Evolutionary conservation across 2,888 invertebrate genomes (phyloP).

Genomic region (Prionchulus punctatus): DNA sequence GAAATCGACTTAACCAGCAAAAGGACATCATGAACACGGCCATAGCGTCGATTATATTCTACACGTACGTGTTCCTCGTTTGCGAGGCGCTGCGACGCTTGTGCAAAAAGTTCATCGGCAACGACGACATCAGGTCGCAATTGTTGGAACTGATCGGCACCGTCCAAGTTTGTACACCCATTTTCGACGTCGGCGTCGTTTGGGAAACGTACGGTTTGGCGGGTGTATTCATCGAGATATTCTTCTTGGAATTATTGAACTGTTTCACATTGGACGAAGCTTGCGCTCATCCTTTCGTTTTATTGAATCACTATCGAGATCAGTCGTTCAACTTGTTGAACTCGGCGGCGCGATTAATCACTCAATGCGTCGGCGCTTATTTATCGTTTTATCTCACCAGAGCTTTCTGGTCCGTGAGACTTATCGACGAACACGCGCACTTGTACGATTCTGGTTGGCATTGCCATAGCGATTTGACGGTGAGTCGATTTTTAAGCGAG

Average conservation of each 20-base stretch:
- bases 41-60: slow-evolving; percentile 26
- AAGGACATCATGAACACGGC: slow-evolving; percentile 27
- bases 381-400: neutral
- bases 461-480: slow-evolving; percentile 7
- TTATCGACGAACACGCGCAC: neutral
- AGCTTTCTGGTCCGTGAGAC: slow-evolving; percentile 2
- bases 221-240: slow-evolving; percentile 22
- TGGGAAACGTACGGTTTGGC: slow-evolving; percentile 25
- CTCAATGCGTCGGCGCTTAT: neutral
- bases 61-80: slow-evolving; percentile 18
- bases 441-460: neutral
- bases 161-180: slow-evolving; percentile 23
- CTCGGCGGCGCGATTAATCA: neutral
- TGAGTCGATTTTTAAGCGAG: slow-evolving; percentile 1
- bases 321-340: neutral
- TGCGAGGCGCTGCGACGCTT: slow-evolving; percentile 22
- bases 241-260: slow-evolving; percentile 25
- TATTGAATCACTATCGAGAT: slow-evolving; percentile 9
- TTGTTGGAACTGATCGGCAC: neutral
- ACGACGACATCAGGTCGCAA: neutral
- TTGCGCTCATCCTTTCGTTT: slow-evolving; percentile 26
- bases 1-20: no score
- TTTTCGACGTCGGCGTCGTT: slow-evolving; percentile 29
- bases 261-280: slow-evolving; percentile 22
- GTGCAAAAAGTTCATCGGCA: slow-evolving; percentile 14